Percentiles rank a stretch among this genome's conserved stretches.
Conservation (phyloP, 2,888 invertebrate species). For the Plagiodera versicolora region DNA sequence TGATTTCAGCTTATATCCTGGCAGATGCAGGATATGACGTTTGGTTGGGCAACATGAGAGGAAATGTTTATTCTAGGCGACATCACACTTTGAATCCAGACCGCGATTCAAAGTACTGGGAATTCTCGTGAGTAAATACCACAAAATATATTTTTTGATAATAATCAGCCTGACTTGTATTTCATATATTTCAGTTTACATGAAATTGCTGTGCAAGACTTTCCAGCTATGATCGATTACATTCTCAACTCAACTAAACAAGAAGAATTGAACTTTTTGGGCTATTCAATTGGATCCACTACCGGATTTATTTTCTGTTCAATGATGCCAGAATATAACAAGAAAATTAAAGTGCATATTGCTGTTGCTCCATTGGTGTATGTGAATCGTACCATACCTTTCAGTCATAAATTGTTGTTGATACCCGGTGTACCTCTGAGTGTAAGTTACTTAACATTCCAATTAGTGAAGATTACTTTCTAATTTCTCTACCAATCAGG, state of each 20-base stretch:
- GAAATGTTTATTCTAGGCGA: constrained; percentile 60
- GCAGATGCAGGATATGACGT: constrained; percentile 57
- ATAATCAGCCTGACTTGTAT: no score
- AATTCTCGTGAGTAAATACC: constrained; percentile 57
- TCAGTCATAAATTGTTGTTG: constrained; percentile 32
- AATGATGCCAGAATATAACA: constrained; percentile 50
- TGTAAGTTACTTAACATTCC: no score
- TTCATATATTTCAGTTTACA: constrained; percentile 57
- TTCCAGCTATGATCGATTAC: constrained; percentile 64
- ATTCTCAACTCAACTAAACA: constrained; percentile 57
- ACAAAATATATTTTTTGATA: no score
- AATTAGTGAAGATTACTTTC: no score
- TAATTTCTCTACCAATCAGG: no score
- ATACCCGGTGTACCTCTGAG: constrained; percentile 24
- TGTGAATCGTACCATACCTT: constrained; percentile 41
- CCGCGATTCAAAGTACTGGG: constrained; percentile 59
- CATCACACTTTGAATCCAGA: constrained; percentile 55
- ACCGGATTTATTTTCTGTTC: constrained; percentile 56
- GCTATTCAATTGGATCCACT: constrained; percentile 65
- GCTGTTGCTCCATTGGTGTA: constrained; percentile 50
- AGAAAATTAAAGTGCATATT: constrained; percentile 48
- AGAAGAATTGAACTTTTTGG: constrained; percentile 60
- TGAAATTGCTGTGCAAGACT: constrained; percentile 64
- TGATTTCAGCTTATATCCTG: constrained; percentile 51
- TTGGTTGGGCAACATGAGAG: constrained; percentile 65